phyloP scores from a whole-genome alignment of 2,113 vertebrate species.

The Coptodon rendalli region DNA sequence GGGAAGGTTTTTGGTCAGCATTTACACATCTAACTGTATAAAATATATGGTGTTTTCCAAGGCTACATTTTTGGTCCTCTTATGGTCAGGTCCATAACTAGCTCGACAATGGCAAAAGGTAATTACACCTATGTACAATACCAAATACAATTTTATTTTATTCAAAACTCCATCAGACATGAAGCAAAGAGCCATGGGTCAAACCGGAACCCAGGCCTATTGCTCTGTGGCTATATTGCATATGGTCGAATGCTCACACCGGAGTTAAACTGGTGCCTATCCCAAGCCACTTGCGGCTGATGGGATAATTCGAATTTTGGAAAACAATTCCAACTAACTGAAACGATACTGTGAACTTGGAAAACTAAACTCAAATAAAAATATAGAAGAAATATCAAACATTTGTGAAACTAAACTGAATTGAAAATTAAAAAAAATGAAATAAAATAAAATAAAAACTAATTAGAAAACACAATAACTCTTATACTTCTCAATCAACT shows the following conservation, averaged over 20 bases:
- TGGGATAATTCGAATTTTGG: neutral
- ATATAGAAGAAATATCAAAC: neutral
- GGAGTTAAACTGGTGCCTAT: neutral
- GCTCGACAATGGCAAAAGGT: neutral
- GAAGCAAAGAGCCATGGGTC: neutral
- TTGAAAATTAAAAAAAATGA: accelerated
- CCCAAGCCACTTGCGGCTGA: accelerated
- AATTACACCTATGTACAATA: neutral
- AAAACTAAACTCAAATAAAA: neutral
- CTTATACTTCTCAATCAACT: no score
- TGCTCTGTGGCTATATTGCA: neutral
- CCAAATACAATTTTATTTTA: neutral
- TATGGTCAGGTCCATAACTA: neutral
- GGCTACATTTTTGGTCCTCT: neutral
- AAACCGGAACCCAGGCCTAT: neutral
- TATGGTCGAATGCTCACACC: neutral
- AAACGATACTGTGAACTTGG: accelerated
- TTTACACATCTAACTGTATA: neutral
- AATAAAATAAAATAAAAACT: neutral
- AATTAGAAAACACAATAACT: neutral
- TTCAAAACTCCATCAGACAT: neutral
- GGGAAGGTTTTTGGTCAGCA: neutral
- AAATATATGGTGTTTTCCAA: neutral
- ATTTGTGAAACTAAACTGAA: neutral
- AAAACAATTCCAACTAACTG: neutral